Base-by-base conservation (phyloP, 2,113 vertebrate genomes). In the Pipa parva region DNA sequence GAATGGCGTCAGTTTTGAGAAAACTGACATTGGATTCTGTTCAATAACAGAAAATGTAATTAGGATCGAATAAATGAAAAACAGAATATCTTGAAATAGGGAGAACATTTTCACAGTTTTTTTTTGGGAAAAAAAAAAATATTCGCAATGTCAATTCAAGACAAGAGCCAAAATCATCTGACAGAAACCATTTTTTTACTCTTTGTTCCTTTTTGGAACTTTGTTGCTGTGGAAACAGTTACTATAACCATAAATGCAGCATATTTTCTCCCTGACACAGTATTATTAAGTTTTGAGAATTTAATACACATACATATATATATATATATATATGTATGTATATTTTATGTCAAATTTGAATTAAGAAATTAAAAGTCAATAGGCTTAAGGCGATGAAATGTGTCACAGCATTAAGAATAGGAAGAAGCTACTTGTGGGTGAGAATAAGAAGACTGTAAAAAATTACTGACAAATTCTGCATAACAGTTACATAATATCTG, bases 331-430 rank as follows among this genome's bases (percentile, higher is more conserved):
- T 58, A 61, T 70, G 51, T 68, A 46, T 70, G 45, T 70, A 61
- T 48, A 60, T 52, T 60, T 26, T 61, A 60, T 61, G 60, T 61
- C 60, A 54, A 54, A 39, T 57, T 60, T 42, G 48, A 69, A 61
- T 69, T 69, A 52, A 21, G 61, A 70, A 70, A 61, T 70, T 59
- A 70, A 70, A 70, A 61, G 66, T 70, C 66, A 70, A 61, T 70
- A 70, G 60, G 66, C 66, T 70, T 59, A 31, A 70, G 66, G 66
- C 66, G 54, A 61, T 54, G 66, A 61, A 54, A 61, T 52, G 58
- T 58, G 48, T 59, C 57, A 61, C 51, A 59, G 42, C 36, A 61
- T 61, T 60, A 54, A 70, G 54, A 61, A 61, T 45, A 58, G 48
- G 49, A 70, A 70, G 54, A 48, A 69, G 65, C 50, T 59, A 68